Evolutionary conservation across 2,797 vertebrate genomes (phyloP), one percentile per base, ranked within the genome.

Genomic region (Lerista edwardsae): DNA sequence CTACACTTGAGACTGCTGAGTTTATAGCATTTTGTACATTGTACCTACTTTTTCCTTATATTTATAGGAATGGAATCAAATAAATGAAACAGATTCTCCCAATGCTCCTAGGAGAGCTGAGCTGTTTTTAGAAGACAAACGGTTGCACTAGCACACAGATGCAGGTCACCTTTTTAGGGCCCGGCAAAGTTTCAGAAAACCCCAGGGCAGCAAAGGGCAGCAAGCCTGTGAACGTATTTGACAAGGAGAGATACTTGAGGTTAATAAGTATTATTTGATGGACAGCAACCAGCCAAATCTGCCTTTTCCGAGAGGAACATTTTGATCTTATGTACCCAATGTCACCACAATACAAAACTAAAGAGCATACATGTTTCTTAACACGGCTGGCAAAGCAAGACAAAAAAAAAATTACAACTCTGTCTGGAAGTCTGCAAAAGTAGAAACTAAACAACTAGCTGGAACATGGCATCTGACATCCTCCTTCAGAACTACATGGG

Each of bases 101-200:
- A 69, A 29, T 23, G 41, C 23, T 17, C 47, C 4, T 3, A 34
- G 71, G 71, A 57, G 5, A 65, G 65, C 7, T 4, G 15, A 59
- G 27, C 27, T 41, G 51, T 31, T 61, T 76, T 77, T n/a, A 41
- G 25, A 67, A 57, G 74, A 19, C 47, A 69, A 69, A 6, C 14
- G 27, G 44, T 69, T 69, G 1, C 55, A 4, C 34, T 4, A 47
- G 34, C 41, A 59, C 1, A 17, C 15, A 75, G 17, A 27, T 25
- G 6, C 27, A 12, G 14, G 29, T 80, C 21, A 31, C 36, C 25
- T 61, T 57, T 72, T 34, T 72, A 17, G 55, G 3, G 65, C 21
- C 47, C 79, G 17, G 4, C 6, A 83, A 61, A 83, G 3, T 83
- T 87, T 29, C 21, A 64, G 36, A 51, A 77, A 25, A 84, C 79